Conservation (phyloP, 2,113 vertebrate genomes). For the Bagarius yarrelli region DNA sequence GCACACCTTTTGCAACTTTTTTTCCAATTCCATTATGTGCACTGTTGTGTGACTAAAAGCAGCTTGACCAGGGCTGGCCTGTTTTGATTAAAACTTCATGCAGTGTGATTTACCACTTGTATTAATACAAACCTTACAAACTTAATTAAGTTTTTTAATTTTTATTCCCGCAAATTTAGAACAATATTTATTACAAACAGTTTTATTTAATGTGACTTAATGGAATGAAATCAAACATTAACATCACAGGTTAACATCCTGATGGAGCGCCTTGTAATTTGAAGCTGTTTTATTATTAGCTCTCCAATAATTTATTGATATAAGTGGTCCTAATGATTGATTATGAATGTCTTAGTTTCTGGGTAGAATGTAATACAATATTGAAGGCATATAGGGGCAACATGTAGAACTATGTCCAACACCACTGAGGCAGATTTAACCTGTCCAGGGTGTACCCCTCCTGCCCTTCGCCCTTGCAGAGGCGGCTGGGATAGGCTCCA, state of each 20-base stretch:
- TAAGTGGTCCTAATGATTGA: not conserved
- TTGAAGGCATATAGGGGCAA: not conserved
- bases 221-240: no score
- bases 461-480: no score
- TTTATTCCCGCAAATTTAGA: not conserved
- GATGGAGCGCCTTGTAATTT: not conserved
- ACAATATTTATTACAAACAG: no score
- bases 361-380: not conserved
- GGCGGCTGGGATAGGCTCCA: no score
- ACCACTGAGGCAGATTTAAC: not conserved
- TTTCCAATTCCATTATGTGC: conserved; percentile 20
- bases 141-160: not conserved
- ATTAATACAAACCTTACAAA: not conserved
- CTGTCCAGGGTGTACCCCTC: no score
- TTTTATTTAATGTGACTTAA: no score
- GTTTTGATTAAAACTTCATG: conserved; percentile 8
- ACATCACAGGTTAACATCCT: not conserved
- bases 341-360: not conserved
- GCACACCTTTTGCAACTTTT: conserved; percentile 6
- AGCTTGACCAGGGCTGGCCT: not conserved
- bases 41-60: conserved; percentile 27
- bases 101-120: not conserved
- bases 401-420: not conserved
- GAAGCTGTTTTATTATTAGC: not conserved
- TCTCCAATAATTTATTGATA: not conserved